phyloP scores from a whole-genome alignment of 2,113 vertebrate genomes.

The Prolemur simus region DNA sequence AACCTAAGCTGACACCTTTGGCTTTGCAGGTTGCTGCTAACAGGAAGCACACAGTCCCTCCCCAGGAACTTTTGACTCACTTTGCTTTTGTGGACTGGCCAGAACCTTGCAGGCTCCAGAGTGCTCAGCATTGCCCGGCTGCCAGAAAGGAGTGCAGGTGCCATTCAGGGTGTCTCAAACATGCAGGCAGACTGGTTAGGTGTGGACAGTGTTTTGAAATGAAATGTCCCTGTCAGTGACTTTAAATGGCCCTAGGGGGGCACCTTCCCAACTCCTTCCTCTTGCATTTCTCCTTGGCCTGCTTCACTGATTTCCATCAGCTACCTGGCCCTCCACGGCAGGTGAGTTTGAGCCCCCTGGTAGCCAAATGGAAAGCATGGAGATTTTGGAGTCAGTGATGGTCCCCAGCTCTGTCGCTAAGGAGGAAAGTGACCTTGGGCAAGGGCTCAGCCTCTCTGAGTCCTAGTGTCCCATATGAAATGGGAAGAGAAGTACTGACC shows the following conservation, averaged over 20 bases:
- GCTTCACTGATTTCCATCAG: rapidly evolving
- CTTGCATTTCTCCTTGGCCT: background rate
- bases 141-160: background rate
- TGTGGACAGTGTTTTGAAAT: background rate
- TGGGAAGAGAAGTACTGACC: rapidly evolving
- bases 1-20: background rate
- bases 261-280: background rate
- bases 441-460: background rate
- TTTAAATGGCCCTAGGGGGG: background rate
- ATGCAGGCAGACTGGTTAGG: background rate
- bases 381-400: background rate
- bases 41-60: background rate
- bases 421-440: background rate
- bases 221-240: background rate
- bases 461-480: background rate
- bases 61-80: background rate
- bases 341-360: background rate
- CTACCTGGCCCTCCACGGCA: background rate
- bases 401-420: background rate
- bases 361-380: background rate
- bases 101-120: background rate
- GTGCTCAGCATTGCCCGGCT: background rate
- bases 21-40: background rate
- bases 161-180: background rate
- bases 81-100: background rate